Conservation (phyloP, 2,113 vertebrate species). For the Pseudopodoces humilis region DNA sequence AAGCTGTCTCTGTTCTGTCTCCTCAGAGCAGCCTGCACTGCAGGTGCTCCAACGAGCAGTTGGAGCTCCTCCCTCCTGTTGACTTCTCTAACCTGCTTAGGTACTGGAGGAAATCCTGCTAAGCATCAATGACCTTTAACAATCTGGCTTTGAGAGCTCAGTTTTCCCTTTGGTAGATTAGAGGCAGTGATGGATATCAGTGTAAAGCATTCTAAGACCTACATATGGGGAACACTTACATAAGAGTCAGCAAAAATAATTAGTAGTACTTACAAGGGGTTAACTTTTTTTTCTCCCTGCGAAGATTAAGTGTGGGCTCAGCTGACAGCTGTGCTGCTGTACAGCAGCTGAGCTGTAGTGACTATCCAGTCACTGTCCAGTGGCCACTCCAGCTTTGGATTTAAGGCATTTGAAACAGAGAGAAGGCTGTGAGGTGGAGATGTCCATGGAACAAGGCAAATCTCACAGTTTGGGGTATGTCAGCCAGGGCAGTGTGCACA, state of each 20-base stretch:
- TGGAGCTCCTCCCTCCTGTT: conserved; percentile 11
- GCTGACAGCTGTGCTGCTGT: background rate
- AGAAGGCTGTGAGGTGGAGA: background rate
- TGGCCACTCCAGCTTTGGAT: background rate
- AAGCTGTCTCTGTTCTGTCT: background rate
- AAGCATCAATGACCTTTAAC: conserved; percentile 51
- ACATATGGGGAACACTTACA: conserved; percentile 40
- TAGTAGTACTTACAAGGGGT: conserved; percentile 36
- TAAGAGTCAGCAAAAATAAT: conserved; percentile 58
- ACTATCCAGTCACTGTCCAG: background rate
- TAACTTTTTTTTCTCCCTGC: background rate
- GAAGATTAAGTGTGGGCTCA: conserved; percentile 22
- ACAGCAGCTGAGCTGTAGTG: background rate
- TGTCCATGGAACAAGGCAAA: background rate
- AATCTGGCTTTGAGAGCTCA: conserved; percentile 52
- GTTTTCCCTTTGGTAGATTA: conserved; percentile 56
- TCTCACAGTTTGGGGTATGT: background rate
- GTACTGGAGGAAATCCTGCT: conserved; percentile 47
- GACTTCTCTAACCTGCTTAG: conserved; percentile 45
- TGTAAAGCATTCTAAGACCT: conserved; percentile 52
- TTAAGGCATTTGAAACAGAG: background rate
- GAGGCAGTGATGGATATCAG: conserved; percentile 23
- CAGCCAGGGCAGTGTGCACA: background rate
- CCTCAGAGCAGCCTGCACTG: background rate
- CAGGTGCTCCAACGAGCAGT: background rate